Percentiles rank a stretch among this genome's conserved stretches.
phyloP scores from a whole-genome alignment of 1,140 invertebrate species.

The Diorhabda sublineata region DNA sequence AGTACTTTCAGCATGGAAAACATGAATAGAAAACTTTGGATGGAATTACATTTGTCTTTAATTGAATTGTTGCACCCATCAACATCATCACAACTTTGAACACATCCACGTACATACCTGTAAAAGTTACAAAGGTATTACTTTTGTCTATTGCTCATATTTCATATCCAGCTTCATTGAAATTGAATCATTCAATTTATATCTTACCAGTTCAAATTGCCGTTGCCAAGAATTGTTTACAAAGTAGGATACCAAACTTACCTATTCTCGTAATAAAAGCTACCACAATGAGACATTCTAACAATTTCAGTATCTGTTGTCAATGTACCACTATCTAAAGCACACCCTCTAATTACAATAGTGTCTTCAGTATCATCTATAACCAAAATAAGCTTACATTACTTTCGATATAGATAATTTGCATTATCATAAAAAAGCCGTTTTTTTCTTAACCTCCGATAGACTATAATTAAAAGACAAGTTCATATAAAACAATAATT shows the following conservation, averaged over 20 bases:
- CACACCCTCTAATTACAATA: slow-evolving; percentile 81
- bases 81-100: slow-evolving; percentile 82
- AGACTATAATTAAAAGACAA: no score
- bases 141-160: no score
- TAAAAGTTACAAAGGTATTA: slow-evolving; percentile 34
- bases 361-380: slow-evolving; percentile 73
- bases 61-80: slow-evolving; percentile 69
- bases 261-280: slow-evolving; percentile 83
- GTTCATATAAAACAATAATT: neutral
- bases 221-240: neutral
- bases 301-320: slow-evolving; percentile 92
- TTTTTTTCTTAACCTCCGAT: no score
- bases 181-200: neutral
- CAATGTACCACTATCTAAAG: slow-evolving; percentile 85
- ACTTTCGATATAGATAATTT: neutral
- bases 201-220: neutral
- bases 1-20: no score
- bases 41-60: slow-evolving; percentile 4
- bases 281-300: slow-evolving; percentile 88
- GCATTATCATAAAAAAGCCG: neutral
- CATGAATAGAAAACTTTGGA: no score
- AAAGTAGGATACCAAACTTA: slow-evolving; percentile 46
- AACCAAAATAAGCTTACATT: slow-evolving; percentile 20
- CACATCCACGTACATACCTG: slow-evolving; percentile 81
- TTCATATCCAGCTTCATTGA: neutral